Evolutionary conservation across 2,113 vertebrate species (phyloP).

Genomic region (Cervus canadensis): DNA sequence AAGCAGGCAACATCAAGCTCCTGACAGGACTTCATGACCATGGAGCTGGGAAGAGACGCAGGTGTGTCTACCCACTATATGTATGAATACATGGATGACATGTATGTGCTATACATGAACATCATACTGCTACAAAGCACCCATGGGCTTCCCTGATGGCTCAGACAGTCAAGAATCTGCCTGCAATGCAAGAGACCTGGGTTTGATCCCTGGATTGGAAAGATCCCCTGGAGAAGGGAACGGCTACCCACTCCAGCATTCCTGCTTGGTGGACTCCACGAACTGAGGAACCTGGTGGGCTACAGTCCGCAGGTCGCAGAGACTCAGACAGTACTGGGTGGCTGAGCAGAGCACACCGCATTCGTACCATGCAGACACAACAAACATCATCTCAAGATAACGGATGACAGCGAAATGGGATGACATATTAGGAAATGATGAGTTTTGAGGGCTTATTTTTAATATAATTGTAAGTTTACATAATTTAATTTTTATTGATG

Average conservation of each 20-base stretch:
- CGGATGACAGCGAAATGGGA: not conserved
- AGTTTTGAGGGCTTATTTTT: not conserved
- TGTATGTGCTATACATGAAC: too few species aligned
- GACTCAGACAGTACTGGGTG: not conserved
- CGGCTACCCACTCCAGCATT: not conserved
- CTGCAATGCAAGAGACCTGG: not conserved
- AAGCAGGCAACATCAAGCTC: not conserved
- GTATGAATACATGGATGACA: too few species aligned
- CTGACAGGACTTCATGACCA: not conserved
- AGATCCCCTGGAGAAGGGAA: not conserved
- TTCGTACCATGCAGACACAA: not conserved
- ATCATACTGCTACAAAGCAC: too few species aligned
- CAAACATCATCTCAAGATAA: not conserved
- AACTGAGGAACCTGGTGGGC: not conserved
- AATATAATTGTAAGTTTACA: not conserved
- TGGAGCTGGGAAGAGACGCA: not conserved
- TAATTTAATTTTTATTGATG: not conserved
- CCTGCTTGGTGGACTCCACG: not conserved
- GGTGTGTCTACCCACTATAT: not conserved
- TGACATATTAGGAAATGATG: not conserved
- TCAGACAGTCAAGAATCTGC: not conserved
- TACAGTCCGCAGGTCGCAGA: accelerated
- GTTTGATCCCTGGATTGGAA: not conserved
- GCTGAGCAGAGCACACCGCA: not conserved
- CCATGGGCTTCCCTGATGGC: not conserved